Evolutionary conservation across 2,113 vertebrate species (phyloP).

Genomic region (Zootoca vivipara): DNA sequence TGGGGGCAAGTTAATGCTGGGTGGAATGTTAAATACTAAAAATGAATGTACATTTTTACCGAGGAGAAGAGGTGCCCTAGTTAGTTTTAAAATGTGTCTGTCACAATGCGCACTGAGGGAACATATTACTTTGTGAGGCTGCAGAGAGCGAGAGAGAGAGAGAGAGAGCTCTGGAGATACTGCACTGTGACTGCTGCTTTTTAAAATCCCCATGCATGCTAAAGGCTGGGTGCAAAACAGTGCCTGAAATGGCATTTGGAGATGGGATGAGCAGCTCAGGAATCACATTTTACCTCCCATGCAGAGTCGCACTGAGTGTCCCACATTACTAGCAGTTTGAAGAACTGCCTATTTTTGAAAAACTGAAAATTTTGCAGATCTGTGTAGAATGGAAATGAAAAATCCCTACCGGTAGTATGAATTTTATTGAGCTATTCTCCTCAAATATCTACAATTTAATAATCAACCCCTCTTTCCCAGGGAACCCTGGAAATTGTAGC

Average conservation of each 20-base stretch:
- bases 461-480: too few species aligned
- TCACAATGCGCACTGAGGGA: not conserved
- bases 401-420: not conserved
- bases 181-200: not conserved
- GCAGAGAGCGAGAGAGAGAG: not conserved
- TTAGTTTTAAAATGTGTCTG: slow-evolving; percentile 1
- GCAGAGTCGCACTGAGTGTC: not conserved
- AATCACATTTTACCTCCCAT: not conserved
- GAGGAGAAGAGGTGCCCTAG: not conserved
- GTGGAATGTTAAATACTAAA: not conserved
- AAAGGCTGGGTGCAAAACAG: not conserved
- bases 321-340: not conserved
- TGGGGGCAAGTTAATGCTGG: not conserved
- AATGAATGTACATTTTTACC: slow-evolving; percentile 5
- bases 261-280: not conserved
- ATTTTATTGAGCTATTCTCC: not conserved
- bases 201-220: not conserved
- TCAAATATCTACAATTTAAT: too few species aligned
- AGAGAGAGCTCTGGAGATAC: not conserved
- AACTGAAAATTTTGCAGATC: not conserved
- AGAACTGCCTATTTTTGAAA: not conserved
- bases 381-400: not conserved
- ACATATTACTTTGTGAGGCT: not conserved
- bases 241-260: not conserved
- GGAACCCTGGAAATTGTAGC: too few species aligned